Evolutionary conservation across 2,797 vertebrate species (phyloP), one percentile per base, ranked within the genome.

Genomic region (Myotis vivesi): DNA sequence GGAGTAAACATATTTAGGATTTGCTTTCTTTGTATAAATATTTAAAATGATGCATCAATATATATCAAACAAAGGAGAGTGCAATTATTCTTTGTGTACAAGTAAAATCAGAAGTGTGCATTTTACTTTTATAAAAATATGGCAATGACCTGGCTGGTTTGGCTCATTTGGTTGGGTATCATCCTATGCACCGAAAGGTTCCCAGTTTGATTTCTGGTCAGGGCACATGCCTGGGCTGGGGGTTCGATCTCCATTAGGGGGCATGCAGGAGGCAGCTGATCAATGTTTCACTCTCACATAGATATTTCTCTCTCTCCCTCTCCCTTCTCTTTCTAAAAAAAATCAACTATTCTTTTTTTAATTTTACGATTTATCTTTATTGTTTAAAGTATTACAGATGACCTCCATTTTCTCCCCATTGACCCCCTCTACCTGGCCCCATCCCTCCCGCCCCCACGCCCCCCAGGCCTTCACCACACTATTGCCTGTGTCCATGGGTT

Each of bases 61-160:
- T 28, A 76, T 95, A 94, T 87, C 41, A 84, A 20, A 28, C 6
- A 12, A 66, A 80, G 6, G 41, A 85, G 38, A 92, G 75, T 92
- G 11, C 81, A 83, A 79, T 84, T 92, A 53, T 96, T 96, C 71
- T 95, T 94, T 81, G 0, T 92, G 55, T 92, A 80, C 85, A 90
- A 92, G 79, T 95, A 87, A 96, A 95, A 92, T 96, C 44, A 76
- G 44, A 95, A 95, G 72, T 51, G 62, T 96, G 28, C 25, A 55
- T 92, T 95, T 83, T 96, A 44, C 38, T 94, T 93, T 83, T 92
- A 81, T 91, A 94, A 91, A 97, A 89, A 86, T 76, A 82, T 25
- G 23, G 44, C 23, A 57, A 53, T 76, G 19, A 33, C n/a, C 8
- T 33, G 62, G 16, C 64, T 36, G n/a, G n/a, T 68, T 17, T 36